Evolutionary conservation across 2,888 invertebrate genomes (phyloP).

Genomic region (Marasmarcha lunaedactyla): DNA sequence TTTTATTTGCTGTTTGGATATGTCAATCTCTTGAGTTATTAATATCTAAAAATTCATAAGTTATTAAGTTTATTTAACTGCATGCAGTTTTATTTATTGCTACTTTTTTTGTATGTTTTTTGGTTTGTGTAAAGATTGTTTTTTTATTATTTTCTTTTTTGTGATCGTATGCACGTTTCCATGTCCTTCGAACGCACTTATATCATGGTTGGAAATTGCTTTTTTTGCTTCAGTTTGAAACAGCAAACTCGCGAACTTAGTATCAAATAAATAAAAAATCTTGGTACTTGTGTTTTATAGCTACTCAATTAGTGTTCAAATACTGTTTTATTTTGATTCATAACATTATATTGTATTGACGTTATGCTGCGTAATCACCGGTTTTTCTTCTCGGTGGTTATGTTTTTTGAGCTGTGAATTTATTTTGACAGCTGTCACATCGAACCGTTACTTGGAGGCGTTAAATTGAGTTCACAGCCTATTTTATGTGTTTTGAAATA

Average conservation of each 20-base stretch:
- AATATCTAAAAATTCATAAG: too few species aligned
- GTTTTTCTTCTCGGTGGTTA: too few species aligned
- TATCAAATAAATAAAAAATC: conserved; percentile 31
- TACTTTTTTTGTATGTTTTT: conserved; percentile 6
- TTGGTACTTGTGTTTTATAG: conserved; percentile 37
- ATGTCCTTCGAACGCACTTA: conserved; percentile 61
- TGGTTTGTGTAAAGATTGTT: conserved; percentile 6
- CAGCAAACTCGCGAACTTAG: conserved; percentile 43
- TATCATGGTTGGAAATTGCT: conserved; percentile 46
- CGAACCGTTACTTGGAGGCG: too few species aligned
- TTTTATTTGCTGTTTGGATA: conserved; percentile 43
- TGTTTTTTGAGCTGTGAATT: background rate
- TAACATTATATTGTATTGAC: too few species aligned
- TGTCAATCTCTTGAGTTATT: too few species aligned
- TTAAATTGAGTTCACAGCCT: conserved; percentile 25
- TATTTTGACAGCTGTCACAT: background rate
- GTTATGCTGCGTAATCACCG: too few species aligned
- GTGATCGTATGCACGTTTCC: conserved; percentile 38
- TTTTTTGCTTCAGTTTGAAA: conserved; percentile 37
- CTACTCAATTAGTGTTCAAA: conserved; percentile 30
- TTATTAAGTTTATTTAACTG: too few species aligned
- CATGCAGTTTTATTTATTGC: conserved; percentile 18
- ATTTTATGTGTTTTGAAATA: conserved; percentile 21
- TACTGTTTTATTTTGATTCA: conserved; percentile 28
- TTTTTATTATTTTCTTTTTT: conserved; percentile 9